These are phyloP conservation scores for Geococcyx californianus DNA, from an alignment of 2,113 vertebrate genomes.

Conservation along the genomic window DNA sequence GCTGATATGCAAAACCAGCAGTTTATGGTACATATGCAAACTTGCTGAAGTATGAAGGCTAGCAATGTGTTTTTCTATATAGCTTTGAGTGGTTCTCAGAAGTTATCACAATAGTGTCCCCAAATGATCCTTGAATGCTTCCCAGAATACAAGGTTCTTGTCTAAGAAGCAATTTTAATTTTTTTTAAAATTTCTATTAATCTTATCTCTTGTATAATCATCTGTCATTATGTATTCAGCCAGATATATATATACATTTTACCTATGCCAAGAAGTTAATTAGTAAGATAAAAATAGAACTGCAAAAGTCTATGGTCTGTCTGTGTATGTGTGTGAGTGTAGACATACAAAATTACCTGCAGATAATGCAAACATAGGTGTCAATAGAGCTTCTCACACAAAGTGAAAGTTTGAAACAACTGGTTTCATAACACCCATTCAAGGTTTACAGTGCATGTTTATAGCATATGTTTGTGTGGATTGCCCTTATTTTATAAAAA, in stretches of 20 bases:
- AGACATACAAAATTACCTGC: neutral
- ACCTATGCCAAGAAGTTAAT: slow-evolving; percentile 32
- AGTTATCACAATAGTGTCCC: slow-evolving; percentile 23
- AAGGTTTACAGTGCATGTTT: neutral
- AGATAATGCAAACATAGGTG: neutral
- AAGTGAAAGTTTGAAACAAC: neutral
- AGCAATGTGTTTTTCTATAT: slow-evolving; percentile 13
- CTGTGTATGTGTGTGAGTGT: neutral
- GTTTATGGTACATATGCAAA: slow-evolving; percentile 28
- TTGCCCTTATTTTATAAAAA: slow-evolving; percentile 22
- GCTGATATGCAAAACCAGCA: neutral
- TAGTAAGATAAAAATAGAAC: neutral
- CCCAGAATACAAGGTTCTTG: slow-evolving; percentile 33
- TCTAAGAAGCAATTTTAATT: slow-evolving; percentile 6
- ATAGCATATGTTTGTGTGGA: neutral
- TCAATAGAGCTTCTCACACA: neutral
- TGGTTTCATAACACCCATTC: neutral
- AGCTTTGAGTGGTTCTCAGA: slow-evolving; percentile 59
- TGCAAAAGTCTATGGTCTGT: neutral
- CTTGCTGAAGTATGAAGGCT: slow-evolving; percentile 45
- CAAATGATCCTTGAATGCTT: slow-evolving; percentile 61
- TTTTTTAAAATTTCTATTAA: neutral
- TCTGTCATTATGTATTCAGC: neutral
- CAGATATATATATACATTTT: neutral
- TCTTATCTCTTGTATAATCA: neutral